phyloP scores from a whole-genome alignment of 2,888 invertebrate species.

The Pammene aurita region DNA sequence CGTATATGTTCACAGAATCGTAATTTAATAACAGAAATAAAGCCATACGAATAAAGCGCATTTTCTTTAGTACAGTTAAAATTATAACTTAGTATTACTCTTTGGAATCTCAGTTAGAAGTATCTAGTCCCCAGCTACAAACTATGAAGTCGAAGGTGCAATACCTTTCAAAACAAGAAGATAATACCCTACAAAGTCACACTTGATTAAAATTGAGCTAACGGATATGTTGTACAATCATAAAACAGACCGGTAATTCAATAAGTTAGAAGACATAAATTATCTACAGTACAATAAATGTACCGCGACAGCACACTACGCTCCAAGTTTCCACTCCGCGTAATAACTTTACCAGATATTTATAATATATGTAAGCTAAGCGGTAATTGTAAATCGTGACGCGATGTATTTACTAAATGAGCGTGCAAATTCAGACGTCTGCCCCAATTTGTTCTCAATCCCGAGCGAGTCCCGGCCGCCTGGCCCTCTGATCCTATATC shows the following conservation, averaged over 20 bases:
- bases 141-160: too few species aligned
- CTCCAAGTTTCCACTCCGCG: conserved; percentile 39
- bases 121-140: too few species aligned
- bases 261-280: conserved; percentile 16
- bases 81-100: too few species aligned
- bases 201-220: neutral
- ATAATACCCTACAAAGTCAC: too few species aligned
- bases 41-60: too few species aligned
- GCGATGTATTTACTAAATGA: conserved; percentile 62
- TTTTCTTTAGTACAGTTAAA: too few species aligned
- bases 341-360: conserved; percentile 43
- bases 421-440: conserved; percentile 62
- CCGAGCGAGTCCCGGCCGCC: conserved; percentile 47
- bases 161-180: too few species aligned
- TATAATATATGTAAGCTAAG: conserved; percentile 44
- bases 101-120: too few species aligned
- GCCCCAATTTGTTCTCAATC: conserved; percentile 65
- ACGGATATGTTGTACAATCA: too few species aligned
- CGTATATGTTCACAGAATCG: too few species aligned
- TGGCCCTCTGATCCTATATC: conserved; percentile 49
- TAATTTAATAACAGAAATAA: too few species aligned
- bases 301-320: conserved; percentile 20
- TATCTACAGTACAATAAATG: conserved; percentile 25
- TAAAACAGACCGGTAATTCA: conserved; percentile 1
- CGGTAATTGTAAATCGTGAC: conserved; percentile 55